phyloP scores from a whole-genome alignment of 2,888 invertebrate species.

The Eucera pruinosa region DNA sequence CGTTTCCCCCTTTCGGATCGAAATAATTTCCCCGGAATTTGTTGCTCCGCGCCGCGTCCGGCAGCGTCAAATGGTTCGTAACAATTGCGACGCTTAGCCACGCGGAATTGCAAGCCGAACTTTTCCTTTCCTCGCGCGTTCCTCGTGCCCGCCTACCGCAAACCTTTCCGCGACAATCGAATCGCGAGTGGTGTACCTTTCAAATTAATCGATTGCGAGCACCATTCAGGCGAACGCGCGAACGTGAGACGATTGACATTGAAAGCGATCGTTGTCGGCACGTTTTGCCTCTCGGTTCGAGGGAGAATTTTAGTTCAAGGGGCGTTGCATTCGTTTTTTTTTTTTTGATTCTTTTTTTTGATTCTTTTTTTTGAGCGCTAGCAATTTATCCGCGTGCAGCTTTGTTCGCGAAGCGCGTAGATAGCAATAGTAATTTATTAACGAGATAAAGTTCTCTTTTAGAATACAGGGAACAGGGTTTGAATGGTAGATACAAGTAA shows the following conservation, averaged over 20 bases:
- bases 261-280: background rate
- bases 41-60: conserved; percentile 8
- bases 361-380: no score
- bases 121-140: conserved; percentile 1
- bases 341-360: no score
- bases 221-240: conserved; percentile 16
- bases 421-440: no score
- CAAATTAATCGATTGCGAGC: conserved; percentile 21
- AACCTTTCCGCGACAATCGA: conserved; percentile 23
- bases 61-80: conserved; percentile 9
- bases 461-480: no score
- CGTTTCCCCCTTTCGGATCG: background rate
- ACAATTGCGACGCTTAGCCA: conserved; percentile 4
- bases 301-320: no score
- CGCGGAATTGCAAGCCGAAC: background rate
- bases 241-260: conserved; percentile 2
- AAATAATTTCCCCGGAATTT: conserved; percentile 28
- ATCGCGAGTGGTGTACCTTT: conserved; percentile 11
- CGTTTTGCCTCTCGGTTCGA: no score
- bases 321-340: no score
- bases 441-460: no score
- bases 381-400: no score
- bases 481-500: no score
- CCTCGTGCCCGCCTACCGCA: conserved; percentile 10
- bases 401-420: no score